These are phyloP conservation scores for Cyrtorhinus lividipennis DNA, from an alignment of 1,140 invertebrate species.

Conservation along the genomic window DNA sequence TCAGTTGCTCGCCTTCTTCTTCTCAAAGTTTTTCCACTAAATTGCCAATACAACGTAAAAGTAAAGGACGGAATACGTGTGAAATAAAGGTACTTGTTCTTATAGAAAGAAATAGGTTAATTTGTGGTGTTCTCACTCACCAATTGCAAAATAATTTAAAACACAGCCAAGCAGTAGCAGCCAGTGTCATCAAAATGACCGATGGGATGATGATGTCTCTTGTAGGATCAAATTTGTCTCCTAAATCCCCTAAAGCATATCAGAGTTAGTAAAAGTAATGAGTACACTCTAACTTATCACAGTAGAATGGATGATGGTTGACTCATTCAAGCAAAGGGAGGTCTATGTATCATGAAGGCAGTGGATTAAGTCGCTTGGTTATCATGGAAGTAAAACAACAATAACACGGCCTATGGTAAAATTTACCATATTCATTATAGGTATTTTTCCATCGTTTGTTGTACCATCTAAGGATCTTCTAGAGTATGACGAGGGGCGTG, in stretches of 20 bases:
- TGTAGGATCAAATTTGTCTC: conserved; percentile 15
- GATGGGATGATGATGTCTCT: conserved; percentile 19
- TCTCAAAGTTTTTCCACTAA: conserved; percentile 24
- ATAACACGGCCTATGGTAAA: too few species aligned
- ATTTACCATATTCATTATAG: too few species aligned
- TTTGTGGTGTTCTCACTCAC: conserved; percentile 1
- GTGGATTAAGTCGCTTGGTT: too few species aligned
- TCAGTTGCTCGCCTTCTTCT: conserved; percentile 20
- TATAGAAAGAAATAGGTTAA: background rate
- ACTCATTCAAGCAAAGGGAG: background rate
- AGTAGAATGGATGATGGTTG: background rate
- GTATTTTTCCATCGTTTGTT: too few species aligned
- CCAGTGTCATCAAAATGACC: conserved; percentile 19
- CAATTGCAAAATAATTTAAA: conserved; percentile 21
- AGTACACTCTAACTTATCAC: background rate
- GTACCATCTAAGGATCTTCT: too few species aligned
- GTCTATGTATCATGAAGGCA: background rate
- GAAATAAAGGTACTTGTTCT: background rate
- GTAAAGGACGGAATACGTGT: background rate
- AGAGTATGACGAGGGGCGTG: too few species aligned
- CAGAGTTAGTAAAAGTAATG: background rate
- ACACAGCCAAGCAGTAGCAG: conserved; percentile 16
- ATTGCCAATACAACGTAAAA: too few species aligned
- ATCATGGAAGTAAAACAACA: too few species aligned
- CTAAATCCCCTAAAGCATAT: conserved; percentile 10